Evolutionary conservation across 2,888 invertebrate genomes (phyloP), one percentile per base, ranked within the genome.

Genomic region (Drosophila subquinaria): DNA sequence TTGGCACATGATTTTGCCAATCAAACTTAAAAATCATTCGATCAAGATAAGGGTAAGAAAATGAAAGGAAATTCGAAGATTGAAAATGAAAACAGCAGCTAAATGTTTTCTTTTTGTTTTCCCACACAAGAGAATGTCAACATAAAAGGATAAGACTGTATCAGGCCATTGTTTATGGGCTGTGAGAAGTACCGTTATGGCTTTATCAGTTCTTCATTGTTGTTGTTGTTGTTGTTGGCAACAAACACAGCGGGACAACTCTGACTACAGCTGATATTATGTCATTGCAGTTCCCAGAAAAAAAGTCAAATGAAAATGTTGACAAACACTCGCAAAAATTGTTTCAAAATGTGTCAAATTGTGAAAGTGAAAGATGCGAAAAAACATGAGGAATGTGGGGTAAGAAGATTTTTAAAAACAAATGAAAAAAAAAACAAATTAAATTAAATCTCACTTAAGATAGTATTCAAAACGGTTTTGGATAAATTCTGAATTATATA

Each of bases 141-240:
- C 69, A 73, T 60, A 63, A 15, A 65, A 66, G 66, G 76, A 72
- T 67, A 62, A 67, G 75, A 69, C 38, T 56, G 61, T 60, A 36
- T 62, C 35, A 30, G 52, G 48, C 17, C 66, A 64, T 74, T 73
- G 69, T 79, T 74, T 71, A 66, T 61, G 74, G 66, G 42, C 75
- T 74, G 81, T 63, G 62, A 74, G 69, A 72, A 67, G 79, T 82
- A 70, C 82, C 79, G 68, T 81, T 81, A 81, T 73, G 76, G 38
- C 68, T 65, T 81, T 76, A 76, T 79, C 66, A 80, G 64, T 52
- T 55, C 4, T 23, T 51, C 17, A 35, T 61, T 57, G 71, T 61
- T 42, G 17, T 17, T 57, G 71, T 61, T 42, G 17, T 17, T 17
- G 45, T 51, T 42, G 45, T 51, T 20, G 48, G 55, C 36, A 36